phyloP scores from a whole-genome alignment of 2,888 invertebrate species.

The Acronicta psi region DNA sequence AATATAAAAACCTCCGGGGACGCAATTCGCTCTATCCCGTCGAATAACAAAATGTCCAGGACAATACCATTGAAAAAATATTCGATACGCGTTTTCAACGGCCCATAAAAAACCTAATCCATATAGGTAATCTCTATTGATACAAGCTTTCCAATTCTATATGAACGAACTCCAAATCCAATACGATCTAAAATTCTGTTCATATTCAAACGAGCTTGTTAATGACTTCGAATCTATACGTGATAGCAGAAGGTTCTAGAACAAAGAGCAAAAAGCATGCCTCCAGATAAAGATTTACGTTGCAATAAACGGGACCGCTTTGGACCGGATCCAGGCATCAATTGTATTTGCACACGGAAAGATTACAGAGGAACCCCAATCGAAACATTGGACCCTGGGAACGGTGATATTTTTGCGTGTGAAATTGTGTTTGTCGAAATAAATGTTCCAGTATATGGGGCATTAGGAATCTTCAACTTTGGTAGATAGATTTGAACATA shows the following conservation, averaged over 20 bases:
- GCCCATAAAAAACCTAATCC: not conserved
- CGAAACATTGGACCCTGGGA: not conserved
- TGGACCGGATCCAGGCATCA: constrained; percentile 72
- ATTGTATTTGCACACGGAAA: constrained; percentile 73
- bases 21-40: not conserved
- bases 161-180: not conserved
- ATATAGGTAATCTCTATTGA: not conserved
- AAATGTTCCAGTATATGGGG: not conserved
- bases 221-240: constrained; percentile 34
- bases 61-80: constrained; percentile 2
- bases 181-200: constrained; percentile 6
- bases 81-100: not conserved
- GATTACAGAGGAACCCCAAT: constrained; percentile 24
- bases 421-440: constrained; percentile 9
- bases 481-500: not conserved
- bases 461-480: not conserved
- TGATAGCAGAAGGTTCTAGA: constrained; percentile 16
- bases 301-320: constrained; percentile 69
- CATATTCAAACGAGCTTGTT: constrained; percentile 24
- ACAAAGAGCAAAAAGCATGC: constrained; percentile 16
- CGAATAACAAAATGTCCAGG: not conserved
- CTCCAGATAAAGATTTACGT: constrained; percentile 74
- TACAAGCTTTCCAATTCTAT: not conserved
- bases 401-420: not conserved
- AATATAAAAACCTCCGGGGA: not conserved